These are phyloP conservation scores for Aplodontia rufa DNA, from an alignment of 2,113 vertebrate genomes.

Conservation along the genomic window DNA sequence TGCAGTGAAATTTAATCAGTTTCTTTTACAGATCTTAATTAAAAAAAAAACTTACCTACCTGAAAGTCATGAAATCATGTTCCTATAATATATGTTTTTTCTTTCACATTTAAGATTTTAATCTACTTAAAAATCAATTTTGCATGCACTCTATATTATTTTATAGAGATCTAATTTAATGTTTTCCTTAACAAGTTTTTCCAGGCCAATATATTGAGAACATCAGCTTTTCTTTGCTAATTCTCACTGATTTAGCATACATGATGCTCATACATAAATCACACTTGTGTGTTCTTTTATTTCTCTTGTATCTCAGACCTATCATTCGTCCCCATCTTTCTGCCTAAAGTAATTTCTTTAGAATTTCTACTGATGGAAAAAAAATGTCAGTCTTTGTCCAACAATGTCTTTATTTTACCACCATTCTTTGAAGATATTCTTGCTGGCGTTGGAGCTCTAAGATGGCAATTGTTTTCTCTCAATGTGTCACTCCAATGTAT, in stretches of 20 bases:
- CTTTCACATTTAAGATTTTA: conserved; percentile 43
- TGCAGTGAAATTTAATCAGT: neutral
- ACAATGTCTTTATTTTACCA: neutral
- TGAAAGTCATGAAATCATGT: neutral
- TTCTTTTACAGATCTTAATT: neutral
- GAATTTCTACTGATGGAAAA: neutral
- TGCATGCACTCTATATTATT: neutral
- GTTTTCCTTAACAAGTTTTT: neutral
- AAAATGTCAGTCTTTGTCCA: neutral
- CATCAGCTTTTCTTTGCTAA: neutral
- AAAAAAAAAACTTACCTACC: neutral
- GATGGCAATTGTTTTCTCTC: neutral
- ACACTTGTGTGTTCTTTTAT: conserved; percentile 17
- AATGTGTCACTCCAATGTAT: neutral
- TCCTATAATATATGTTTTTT: neutral
- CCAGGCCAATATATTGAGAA: neutral
- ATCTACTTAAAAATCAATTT: neutral
- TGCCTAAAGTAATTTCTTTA: neutral
- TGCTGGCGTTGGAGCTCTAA: neutral
- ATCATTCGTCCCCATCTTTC: neutral
- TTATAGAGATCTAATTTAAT: neutral
- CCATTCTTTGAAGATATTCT: neutral
- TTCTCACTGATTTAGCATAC: neutral
- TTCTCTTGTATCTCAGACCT: neutral
- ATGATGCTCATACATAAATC: neutral